Percentiles rank a stretch among this genome's conserved stretches.
Evolutionary conservation across 2,888 invertebrate species (phyloP).

Genomic region (Diaperis boleti): DNA sequence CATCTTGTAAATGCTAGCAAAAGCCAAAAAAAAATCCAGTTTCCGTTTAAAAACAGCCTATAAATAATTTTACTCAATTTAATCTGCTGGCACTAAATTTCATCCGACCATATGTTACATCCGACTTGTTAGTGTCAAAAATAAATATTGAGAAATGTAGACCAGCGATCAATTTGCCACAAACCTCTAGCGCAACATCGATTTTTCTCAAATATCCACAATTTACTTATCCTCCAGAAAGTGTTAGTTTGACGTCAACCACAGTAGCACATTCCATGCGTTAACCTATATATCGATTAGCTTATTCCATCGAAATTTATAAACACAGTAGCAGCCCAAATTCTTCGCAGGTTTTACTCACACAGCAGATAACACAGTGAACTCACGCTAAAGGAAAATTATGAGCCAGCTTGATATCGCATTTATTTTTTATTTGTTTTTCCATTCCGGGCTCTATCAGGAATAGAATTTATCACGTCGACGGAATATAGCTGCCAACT

Average conservation of each 20-base stretch:
- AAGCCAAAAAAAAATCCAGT: no score
- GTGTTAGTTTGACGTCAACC: background rate
- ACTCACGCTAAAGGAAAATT: background rate
- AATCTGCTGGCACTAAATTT: no score
- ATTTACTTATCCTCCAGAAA: background rate
- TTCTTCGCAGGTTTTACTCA: constrained; percentile 1
- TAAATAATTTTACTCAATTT: no score
- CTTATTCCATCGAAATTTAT: background rate
- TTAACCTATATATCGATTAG: background rate
- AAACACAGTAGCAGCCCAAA: background rate
- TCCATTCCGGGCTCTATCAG: background rate
- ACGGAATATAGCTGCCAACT: background rate
- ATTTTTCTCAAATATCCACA: background rate
- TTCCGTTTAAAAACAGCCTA: no score
- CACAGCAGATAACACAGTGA: background rate
- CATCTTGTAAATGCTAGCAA: no score
- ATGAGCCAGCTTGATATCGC: background rate
- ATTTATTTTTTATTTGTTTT: background rate
- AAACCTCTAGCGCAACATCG: background rate
- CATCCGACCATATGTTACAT: no score
- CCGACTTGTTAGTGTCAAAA: background rate
- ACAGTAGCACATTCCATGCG: background rate
- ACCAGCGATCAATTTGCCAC: background rate
- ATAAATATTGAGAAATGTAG: background rate
- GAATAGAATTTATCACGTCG: background rate